Base-by-base conservation (phyloP, 2,113 vertebrate genomes). In the Oncorhynchus mykiss region DNA sequence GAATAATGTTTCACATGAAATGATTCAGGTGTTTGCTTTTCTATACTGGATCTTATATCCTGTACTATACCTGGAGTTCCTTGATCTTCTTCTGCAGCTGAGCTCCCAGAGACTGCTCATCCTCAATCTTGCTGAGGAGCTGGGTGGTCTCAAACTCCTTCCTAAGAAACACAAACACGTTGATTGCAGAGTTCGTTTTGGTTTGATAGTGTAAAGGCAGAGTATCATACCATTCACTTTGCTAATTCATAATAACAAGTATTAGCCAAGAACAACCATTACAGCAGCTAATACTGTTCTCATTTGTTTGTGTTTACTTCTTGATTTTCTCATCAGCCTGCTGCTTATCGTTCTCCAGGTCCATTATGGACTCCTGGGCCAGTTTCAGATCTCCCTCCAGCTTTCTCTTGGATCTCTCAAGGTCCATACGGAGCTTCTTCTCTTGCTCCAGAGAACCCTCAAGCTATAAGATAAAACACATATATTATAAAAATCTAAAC, bases 341-440 rank as follows among this genome's bases (percentile, higher is more conserved):
- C 66, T 86, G 84, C 67, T 86, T 86, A 77, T 86, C 76, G 22
- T 92, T 86, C 70, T 92, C 84, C 31, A 92, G 71, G 22, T 90
- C 90, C 57, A 92, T 71, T 72, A 93, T 91, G 16, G 34, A 74
- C 71, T 68, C 72, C 70, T 93, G 91, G 22, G 91, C 86, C 73
- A 85, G 89, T 85, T 93, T 93, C 81, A 92, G 64, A 82, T 92
- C 90, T 1, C 34, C n/a, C 70, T 93, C 31, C 31, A 34, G 1
- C 5, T 34, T 34, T 34, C 31, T 34, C 31, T 34, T 34, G 31
- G 31, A 6, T 34, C 31, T 1, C 31, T 34, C 31, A 34, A 34
- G 31, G 31, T 34, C 31, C 31, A 34, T 34, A 34, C 31, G 31
- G 31, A 34, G 31, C 31, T 34, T 34, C 31, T 34, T 34, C 31